Conservation (phyloP, 2,797 vertebrate genomes). For the Paguma larvata region DNA sequence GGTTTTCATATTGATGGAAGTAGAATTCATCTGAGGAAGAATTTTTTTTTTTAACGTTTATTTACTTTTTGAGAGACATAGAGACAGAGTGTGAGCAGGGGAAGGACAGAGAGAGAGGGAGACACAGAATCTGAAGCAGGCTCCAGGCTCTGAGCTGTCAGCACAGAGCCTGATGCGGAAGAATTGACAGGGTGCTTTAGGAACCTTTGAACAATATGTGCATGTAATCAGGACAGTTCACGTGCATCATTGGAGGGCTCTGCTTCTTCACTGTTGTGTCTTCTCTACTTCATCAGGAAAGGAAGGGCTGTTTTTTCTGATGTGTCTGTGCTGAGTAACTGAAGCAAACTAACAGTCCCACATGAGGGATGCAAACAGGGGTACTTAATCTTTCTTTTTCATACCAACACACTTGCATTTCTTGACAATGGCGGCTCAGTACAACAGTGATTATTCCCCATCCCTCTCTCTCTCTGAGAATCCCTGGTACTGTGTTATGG, state of each 20-base stretch:
- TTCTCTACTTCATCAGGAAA: not conserved
- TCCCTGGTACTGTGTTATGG: not conserved
- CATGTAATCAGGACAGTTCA: not conserved
- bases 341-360: not conserved
- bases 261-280: not conserved
- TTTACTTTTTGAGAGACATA: no score
- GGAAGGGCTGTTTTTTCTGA: not conserved
- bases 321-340: not conserved
- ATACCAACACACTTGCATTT: not conserved
- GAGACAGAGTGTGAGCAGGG: no score
- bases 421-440: not conserved
- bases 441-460: not conserved
- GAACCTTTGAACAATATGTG: not conserved
- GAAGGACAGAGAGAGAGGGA: no score
- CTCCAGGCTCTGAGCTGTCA: no score
- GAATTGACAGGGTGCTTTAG: not conserved
- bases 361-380: not conserved
- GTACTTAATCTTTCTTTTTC: not conserved
- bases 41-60: not conserved
- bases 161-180: not conserved
- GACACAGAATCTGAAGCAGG: no score
- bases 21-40: not conserved
- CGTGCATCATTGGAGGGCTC: not conserved
- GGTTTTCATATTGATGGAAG: not conserved
- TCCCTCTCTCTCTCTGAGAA: not conserved